A percentile compares a stretch with the other conserved stretches of the same genome.
phyloP scores from a whole-genome alignment of 2,797 vertebrate genomes.

The Gorsachius magnificus region DNA sequence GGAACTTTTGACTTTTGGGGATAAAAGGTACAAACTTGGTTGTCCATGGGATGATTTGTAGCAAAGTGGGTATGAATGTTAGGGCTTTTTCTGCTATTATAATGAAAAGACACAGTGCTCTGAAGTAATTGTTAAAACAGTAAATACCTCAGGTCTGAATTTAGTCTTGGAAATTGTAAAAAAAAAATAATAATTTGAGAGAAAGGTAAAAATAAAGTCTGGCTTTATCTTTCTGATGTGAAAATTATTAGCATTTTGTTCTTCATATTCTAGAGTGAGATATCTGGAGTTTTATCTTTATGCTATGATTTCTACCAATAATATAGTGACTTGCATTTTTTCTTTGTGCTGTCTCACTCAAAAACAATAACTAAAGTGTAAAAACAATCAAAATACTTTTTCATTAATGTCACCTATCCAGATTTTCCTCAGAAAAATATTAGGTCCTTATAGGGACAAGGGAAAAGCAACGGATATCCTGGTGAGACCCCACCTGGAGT shows the following conservation, averaged over 20 bases:
- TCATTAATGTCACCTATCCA: neutral
- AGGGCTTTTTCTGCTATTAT: neutral
- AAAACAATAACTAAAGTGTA: neutral
- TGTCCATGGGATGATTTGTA: neutral
- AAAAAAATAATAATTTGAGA: neutral
- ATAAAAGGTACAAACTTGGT: neutral
- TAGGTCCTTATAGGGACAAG: neutral
- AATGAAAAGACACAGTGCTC: neutral
- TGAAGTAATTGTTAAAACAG: neutral
- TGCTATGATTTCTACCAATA: neutral
- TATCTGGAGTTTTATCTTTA: neutral
- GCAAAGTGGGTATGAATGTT: neutral
- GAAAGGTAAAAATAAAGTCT: neutral
- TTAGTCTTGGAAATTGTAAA: neutral
- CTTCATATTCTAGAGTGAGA: neutral
- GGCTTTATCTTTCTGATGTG: neutral
- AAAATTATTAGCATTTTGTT: neutral
- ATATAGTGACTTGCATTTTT: neutral
- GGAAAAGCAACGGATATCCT: no score
- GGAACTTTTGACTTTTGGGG: neutral
- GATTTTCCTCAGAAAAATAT: neutral
- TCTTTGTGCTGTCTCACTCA: neutral
- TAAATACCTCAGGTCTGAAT: neutral
- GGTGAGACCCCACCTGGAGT: no score
- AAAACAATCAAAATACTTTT: neutral